Conservation (phyloP, 2,797 vertebrate genomes). For the Ispidina lecontei region DNA sequence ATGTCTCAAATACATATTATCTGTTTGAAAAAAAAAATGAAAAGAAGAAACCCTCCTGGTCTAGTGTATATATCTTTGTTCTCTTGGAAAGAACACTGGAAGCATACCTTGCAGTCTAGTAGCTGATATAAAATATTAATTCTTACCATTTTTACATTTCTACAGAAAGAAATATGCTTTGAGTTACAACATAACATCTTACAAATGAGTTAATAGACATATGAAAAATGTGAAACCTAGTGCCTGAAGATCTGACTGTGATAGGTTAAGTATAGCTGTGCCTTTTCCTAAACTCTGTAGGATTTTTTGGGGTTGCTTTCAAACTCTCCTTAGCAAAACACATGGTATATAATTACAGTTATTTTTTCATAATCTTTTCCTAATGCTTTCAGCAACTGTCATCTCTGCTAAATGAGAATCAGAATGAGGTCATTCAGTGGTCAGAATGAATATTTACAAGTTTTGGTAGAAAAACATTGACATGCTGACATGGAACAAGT, state of each 20-base stretch:
- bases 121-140: background rate
- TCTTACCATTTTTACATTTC: background rate
- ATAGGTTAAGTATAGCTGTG: background rate
- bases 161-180: background rate
- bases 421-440: background rate
- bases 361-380: background rate
- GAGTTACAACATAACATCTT: background rate
- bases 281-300: background rate
- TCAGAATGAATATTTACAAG: conserved; percentile 3
- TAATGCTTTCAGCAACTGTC: background rate
- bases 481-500: background rate
- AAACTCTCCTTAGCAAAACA: background rate
- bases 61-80: background rate
- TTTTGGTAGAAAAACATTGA: background rate
- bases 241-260: background rate
- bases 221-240: background rate
- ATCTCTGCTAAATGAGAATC: background rate
- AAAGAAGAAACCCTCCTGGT: background rate
- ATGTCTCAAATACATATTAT: background rate
- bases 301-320: background rate
- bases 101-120: background rate
- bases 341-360: background rate
- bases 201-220: background rate
- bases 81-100: background rate
- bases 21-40: background rate